phyloP scores from a whole-genome alignment of 1,140 invertebrate species.

The Sycophila sp. region DNA sequence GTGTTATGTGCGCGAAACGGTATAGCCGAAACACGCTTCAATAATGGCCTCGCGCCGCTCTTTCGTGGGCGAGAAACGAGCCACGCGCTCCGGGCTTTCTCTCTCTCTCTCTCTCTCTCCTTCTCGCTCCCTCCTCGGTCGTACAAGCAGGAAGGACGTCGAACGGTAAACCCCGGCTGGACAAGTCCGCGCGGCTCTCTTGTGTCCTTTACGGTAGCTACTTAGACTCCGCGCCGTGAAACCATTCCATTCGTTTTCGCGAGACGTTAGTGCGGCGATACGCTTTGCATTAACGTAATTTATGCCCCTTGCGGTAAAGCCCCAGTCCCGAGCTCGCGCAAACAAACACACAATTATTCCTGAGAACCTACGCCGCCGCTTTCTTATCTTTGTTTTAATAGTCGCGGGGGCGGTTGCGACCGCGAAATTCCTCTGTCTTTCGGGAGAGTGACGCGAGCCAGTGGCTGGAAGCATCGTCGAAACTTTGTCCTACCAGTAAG shows the following conservation, averaged over 20 bases:
- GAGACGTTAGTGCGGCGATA: constrained; percentile 11
- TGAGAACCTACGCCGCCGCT: not conserved
- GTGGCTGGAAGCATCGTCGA: too few relatives aligned
- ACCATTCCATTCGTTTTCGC: constrained; percentile 27
- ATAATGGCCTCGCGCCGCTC: not conserved
- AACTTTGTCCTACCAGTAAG: too few relatives aligned
- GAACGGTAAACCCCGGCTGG: constrained; percentile 30
- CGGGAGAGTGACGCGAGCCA: too few relatives aligned
- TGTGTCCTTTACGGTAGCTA: constrained; percentile 19
- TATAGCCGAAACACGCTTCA: not conserved
- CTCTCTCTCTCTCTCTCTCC: not conserved
- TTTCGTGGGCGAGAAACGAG: constrained; percentile 10
- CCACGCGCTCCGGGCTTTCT: not conserved
- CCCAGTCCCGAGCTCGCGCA: too few relatives aligned
- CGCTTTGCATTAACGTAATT: constrained; percentile 38
- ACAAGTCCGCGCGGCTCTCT: not conserved
- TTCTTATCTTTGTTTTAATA: constrained; percentile 15
- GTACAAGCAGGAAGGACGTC: constrained; percentile 22
- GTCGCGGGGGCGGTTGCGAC: too few relatives aligned
- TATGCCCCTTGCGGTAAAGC: constrained; percentile 35
- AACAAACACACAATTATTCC: constrained; percentile 16
- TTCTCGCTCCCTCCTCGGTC: not conserved
- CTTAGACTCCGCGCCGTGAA: constrained; percentile 9
- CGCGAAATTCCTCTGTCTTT: too few relatives aligned
- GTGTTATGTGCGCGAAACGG: not conserved